Evolutionary conservation across 2,113 vertebrate species (phyloP).

Genomic region (Thamnaconus septentrionalis): DNA sequence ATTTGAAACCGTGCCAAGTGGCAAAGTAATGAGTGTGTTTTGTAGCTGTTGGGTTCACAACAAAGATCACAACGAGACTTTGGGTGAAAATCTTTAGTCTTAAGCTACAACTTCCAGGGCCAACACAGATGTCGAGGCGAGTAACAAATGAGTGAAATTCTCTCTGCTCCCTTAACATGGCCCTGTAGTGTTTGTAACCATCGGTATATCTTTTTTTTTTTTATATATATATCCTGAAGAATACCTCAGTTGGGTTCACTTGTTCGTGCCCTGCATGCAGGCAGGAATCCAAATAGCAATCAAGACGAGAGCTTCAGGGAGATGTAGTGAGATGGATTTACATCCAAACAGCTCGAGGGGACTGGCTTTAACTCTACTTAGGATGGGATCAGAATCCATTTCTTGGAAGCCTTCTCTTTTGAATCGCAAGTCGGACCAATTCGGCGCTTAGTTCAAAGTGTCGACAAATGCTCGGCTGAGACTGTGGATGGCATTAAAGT

Average conservation of each 20-base stretch:
- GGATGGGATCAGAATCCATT: constrained; percentile 62
- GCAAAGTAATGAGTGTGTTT: too few species aligned
- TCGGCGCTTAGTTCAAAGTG: constrained; percentile 41
- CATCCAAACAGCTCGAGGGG: constrained; percentile 69
- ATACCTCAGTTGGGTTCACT: constrained; percentile 57
- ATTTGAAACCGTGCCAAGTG: too few species aligned
- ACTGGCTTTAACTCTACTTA: constrained; percentile 68
- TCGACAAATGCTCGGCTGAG: constrained; percentile 39
- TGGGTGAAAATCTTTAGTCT: too few species aligned
- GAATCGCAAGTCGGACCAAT: constrained; percentile 53
- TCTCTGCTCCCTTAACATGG: too few species aligned
- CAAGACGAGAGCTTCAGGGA: constrained; percentile 68
- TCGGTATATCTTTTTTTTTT: background rate
- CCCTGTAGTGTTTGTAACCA: too few species aligned
- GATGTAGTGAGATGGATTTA: constrained; percentile 66
- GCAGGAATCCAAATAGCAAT: constrained; percentile 66
- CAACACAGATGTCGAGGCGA: too few species aligned
- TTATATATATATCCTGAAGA: constrained; percentile 48
- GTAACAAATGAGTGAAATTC: too few species aligned
- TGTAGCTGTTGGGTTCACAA: too few species aligned
- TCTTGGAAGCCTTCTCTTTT: constrained; percentile 59
- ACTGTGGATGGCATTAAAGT: constrained; percentile 44
- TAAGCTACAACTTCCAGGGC: too few species aligned
- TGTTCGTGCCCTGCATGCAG: constrained; percentile 48
- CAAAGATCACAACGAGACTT: too few species aligned